Percentiles rank a stretch among this genome's conserved stretches.
phyloP scores from a whole-genome alignment of 1,140 invertebrate genomes.

The Penaeus vannamei region DNA sequence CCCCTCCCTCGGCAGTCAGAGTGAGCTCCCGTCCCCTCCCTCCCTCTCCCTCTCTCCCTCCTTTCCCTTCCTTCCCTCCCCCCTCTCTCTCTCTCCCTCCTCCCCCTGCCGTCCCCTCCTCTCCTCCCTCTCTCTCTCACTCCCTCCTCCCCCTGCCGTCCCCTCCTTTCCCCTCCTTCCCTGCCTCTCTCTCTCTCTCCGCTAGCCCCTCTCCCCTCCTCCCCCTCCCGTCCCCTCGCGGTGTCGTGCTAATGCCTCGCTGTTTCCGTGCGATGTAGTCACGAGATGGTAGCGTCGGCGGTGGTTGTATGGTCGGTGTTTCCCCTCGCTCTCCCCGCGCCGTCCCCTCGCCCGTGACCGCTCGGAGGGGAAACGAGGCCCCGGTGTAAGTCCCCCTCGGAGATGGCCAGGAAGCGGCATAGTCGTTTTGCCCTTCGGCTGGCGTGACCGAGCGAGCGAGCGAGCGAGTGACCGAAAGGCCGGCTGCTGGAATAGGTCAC shows the following conservation, averaged over 20 bases:
- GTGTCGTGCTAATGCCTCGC: conserved; percentile 7
- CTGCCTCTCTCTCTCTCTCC: not conserved
- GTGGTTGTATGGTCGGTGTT: not conserved
- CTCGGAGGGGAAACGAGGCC: too few relatives aligned
- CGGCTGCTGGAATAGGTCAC: too few relatives aligned
- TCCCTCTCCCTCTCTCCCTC: too few relatives aligned
- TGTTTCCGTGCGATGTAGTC: conserved; percentile 17
- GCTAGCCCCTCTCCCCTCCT: not conserved
- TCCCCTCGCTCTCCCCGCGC: not conserved
- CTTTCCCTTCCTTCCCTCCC: too few relatives aligned
- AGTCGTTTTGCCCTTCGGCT: not conserved
- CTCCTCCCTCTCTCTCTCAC: too few relatives aligned
- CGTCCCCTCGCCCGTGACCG: not conserved
- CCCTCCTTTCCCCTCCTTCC: not conserved
- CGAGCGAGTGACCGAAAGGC: too few relatives aligned
- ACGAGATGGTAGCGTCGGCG: conserved; percentile 12
- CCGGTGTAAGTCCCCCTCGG: not conserved
- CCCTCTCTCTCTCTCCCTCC: not conserved
- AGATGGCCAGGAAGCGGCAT: not conserved
- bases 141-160: not conserved
- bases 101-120: too few relatives aligned
- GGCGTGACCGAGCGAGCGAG: too few relatives aligned
- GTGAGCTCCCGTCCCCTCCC: too few relatives aligned
- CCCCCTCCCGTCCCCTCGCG: not conserved
- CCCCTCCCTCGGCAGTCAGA: too few relatives aligned